phyloP scores from a whole-genome alignment of 2,113 vertebrate species.

The Oreochromis spilurus region DNA sequence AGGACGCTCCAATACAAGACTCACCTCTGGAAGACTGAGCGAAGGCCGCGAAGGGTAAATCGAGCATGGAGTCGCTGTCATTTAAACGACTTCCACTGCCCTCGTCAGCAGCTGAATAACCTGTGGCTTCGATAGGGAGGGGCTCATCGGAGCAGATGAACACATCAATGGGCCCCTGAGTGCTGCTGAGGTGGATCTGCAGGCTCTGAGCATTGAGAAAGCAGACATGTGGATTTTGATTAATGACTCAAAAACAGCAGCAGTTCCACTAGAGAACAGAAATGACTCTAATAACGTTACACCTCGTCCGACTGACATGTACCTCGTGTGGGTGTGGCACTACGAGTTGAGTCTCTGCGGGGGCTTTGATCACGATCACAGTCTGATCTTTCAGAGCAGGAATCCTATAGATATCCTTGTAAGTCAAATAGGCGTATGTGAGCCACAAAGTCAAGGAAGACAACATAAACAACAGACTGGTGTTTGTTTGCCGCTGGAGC shows the following conservation, averaged over 20 bases:
- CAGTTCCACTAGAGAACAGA: not conserved
- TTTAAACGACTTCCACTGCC: conserved; percentile 41
- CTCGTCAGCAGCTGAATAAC: conserved; percentile 32
- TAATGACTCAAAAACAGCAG: not conserved
- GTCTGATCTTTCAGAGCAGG: conserved; percentile 90
- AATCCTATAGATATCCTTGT: conserved; percentile 87
- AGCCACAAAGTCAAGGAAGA: conserved; percentile 70
- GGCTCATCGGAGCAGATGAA: conserved; percentile 88
- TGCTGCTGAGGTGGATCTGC: conserved; percentile 88
- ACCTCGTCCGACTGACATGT: conserved; percentile 20
- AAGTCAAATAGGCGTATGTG: conserved; percentile 91
- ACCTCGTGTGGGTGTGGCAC: conserved; percentile 92
- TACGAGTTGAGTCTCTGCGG: conserved; percentile 89
- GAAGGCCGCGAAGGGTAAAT: not conserved
- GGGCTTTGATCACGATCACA: conserved; percentile 93
- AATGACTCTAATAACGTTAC: not conserved
- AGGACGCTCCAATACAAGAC: not conserved
- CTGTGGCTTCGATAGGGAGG: conserved; percentile 67
- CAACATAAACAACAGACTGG: not conserved
- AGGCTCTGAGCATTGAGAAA: conserved; percentile 74
- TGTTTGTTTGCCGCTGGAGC: not conserved
- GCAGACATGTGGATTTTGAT: not conserved
- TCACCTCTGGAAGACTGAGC: conserved; percentile 54
- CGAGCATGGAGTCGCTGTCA: not conserved
- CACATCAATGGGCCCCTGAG: conserved; percentile 89